Evolutionary conservation across 23 tunicate genomes (phyloP).

Genomic region (Halocynthia roretzi): DNA sequence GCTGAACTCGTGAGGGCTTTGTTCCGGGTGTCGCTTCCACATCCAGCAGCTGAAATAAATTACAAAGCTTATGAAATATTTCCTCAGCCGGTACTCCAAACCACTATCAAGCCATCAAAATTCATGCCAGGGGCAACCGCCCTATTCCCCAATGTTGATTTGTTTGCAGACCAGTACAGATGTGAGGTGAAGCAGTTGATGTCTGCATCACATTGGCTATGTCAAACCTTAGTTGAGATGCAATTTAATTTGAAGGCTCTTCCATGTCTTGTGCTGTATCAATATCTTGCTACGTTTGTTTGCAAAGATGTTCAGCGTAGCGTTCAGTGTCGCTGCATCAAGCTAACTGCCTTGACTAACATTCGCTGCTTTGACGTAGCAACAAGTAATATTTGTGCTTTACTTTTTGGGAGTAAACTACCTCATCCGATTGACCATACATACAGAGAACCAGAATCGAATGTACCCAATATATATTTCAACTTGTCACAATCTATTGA

Average conservation of each 20-base stretch:
- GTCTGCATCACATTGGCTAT: constrained; percentile 71
- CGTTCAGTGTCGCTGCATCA: constrained; percentile 68
- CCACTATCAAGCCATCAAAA: constrained; percentile 12
- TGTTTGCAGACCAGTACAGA: constrained; percentile 69
- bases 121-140: constrained; percentile 20
- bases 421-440: constrained; percentile 70
- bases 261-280: constrained; percentile 57
- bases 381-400: constrained; percentile 31
- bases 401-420: constrained; percentile 58
- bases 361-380: constrained; percentile 71
- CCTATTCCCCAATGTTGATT: constrained; percentile 32
- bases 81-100: constrained; percentile 26
- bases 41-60: constrained; percentile 71
- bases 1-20: constrained; percentile 53
- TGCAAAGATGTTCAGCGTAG: constrained; percentile 67
- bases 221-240: constrained; percentile 48
- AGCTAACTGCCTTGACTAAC: constrained; percentile 57
- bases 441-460: constrained; percentile 48
- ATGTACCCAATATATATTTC: constrained; percentile 21
- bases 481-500: constrained; percentile 46
- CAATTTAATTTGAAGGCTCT: constrained; percentile 45
- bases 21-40: constrained; percentile 74
- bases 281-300: constrained; percentile 79
- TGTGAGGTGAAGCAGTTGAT: constrained; percentile 50
- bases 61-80: constrained; percentile 71